Conservation (phyloP, 2,888 invertebrate genomes). For the Maniola hyperantus region DNA sequence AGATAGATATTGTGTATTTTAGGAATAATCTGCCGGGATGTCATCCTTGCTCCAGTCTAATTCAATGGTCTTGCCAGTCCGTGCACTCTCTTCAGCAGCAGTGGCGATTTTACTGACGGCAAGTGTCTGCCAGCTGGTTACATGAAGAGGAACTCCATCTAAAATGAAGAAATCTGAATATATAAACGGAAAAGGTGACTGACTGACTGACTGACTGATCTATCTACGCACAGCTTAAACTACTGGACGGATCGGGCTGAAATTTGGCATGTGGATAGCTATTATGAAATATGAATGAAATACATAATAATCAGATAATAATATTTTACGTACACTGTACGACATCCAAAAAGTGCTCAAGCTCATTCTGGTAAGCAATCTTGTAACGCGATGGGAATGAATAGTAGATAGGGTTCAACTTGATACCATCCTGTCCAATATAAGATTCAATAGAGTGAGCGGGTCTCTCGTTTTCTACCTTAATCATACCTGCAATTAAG, state of each 20-base stretch:
- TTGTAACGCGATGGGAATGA: conserved; percentile 84
- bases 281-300: too few relatives aligned
- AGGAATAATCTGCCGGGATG: conserved; percentile 63
- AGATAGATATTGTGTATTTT: conserved; percentile 36
- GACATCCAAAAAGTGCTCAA: conserved; percentile 84
- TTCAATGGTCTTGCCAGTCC: conserved; percentile 74
- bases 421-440: conserved; percentile 65
- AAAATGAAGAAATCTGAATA: neutral
- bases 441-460: conserved; percentile 68
- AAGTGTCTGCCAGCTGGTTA: conserved; percentile 78
- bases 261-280: too few relatives aligned
- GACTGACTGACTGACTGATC: too few relatives aligned
- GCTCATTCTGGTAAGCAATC: conserved; percentile 77
- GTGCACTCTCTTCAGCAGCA: conserved; percentile 81
- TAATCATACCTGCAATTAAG: conserved; percentile 64
- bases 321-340: conserved; percentile 65
- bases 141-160: conserved; percentile 59
- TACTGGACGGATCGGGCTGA: too few relatives aligned
- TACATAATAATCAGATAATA: too few relatives aligned
- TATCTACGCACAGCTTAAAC: too few relatives aligned
- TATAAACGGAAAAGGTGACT: too few relatives aligned
- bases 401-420: conserved; percentile 79
- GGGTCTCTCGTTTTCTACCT: conserved; percentile 80
- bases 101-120: conserved; percentile 83
- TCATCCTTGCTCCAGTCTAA: conserved; percentile 77